Evolutionary conservation across 2,113 vertebrate species (phyloP).

Genomic region (Sylvietta virens): DNA sequence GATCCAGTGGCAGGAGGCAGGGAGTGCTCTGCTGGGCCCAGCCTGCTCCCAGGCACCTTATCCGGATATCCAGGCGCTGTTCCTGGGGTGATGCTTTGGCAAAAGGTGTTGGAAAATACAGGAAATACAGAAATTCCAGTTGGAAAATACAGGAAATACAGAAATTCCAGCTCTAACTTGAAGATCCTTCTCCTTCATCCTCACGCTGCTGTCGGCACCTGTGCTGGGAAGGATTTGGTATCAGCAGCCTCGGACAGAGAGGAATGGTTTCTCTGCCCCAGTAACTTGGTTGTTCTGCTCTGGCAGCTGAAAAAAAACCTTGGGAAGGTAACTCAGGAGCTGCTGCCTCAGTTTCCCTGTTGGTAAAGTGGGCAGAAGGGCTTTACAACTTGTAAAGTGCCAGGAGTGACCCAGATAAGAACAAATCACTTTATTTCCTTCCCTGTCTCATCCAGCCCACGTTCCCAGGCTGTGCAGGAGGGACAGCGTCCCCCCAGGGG

Average conservation of each 20-base stretch:
- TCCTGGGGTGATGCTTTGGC: not conserved
- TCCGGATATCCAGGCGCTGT: not conserved
- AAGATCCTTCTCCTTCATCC: not conserved
- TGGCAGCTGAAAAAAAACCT: not conserved
- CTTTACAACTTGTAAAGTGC: not conserved
- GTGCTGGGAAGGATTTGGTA: not conserved
- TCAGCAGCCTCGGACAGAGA: not conserved
- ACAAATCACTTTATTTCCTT: not conserved
- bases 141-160: not conserved
- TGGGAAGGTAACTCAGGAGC: not conserved
- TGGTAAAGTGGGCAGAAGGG: not conserved
- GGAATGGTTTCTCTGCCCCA: not conserved
- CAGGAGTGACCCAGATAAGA: not conserved
- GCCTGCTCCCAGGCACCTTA: not conserved
- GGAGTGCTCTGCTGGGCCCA: not conserved
- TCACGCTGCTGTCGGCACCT: fast-evolving
- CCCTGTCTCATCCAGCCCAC: fast-evolving
- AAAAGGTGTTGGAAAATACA: not conserved
- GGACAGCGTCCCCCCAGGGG: not conserved
- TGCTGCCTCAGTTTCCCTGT: not conserved
- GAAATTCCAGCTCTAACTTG: not conserved
- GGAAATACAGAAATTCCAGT: not conserved
- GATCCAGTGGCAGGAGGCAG: not conserved
- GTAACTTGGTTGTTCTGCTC: not conserved
- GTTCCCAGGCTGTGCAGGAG: not conserved